These are phyloP conservation scores for Limnothrissa miodon DNA, from an alignment of 2,113 vertebrate genomes.

Conservation along the genomic window DNA sequence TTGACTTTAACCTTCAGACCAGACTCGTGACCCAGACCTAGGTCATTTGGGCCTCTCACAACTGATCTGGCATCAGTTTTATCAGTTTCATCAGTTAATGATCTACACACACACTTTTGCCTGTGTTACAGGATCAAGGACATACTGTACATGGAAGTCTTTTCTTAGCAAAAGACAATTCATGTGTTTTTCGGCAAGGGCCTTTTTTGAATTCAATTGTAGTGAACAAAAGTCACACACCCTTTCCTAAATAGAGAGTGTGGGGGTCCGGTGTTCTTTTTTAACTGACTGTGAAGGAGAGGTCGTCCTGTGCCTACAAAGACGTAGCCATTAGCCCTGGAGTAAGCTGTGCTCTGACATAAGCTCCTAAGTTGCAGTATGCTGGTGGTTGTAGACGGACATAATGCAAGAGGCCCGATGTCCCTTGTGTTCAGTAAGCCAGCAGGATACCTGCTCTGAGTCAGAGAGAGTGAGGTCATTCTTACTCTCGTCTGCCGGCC, in stretches of 20 bases:
- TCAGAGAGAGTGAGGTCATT: neutral
- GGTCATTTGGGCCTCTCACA: too few species aligned
- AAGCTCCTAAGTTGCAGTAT: too few species aligned
- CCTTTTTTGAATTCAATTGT: neutral
- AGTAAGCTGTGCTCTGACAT: neutral
- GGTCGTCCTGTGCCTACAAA: neutral
- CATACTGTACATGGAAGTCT: neutral
- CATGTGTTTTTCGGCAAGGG: too few species aligned
- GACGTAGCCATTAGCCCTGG: neutral
- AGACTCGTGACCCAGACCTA: neutral
- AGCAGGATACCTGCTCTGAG: neutral
- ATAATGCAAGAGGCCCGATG: neutral
- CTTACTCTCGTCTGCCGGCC: neutral
- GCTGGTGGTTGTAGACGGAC: neutral
- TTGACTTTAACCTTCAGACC: neutral
- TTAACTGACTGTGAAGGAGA: neutral
- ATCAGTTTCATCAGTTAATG: too few species aligned
- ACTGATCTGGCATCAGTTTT: too few species aligned
- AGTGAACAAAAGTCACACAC: neutral
- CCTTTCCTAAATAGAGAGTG: neutral
- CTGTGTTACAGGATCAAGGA: neutral
- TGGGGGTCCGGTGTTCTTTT: neutral
- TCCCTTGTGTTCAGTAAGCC: neutral
- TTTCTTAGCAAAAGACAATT: too few species aligned
- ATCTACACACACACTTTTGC: constrained; percentile 1